Evolutionary conservation across 2,888 invertebrate species (phyloP).

Genomic region (Clitarchus hookeri): DNA sequence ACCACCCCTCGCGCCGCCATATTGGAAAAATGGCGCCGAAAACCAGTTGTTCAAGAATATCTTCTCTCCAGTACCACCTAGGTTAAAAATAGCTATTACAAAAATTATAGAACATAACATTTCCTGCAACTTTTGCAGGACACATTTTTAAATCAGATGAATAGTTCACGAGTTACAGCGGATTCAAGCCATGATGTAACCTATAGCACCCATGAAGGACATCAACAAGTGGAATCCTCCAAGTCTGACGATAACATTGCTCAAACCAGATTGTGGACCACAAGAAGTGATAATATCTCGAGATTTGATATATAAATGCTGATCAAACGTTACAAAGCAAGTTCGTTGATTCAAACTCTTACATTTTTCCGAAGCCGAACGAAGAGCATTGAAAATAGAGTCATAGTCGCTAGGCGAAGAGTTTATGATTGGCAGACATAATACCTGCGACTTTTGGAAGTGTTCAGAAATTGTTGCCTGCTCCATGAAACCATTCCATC

Average conservation of each 20-base stretch:
- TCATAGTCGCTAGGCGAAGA: slow-evolving; percentile 41
- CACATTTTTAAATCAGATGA: no score
- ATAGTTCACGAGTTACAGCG: no score
- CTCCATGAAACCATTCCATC: slow-evolving; percentile 45
- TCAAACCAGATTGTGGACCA: slow-evolving; percentile 38
- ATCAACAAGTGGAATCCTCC: slow-evolving; percentile 40
- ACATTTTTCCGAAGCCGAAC: slow-evolving; percentile 42
- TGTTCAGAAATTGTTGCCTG: slow-evolving; percentile 31
- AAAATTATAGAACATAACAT: no score
- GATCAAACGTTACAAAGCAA: slow-evolving; percentile 49
- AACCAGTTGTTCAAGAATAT: no score
- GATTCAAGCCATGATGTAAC: slow-evolving; percentile 39
- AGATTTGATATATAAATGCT: slow-evolving; percentile 49
- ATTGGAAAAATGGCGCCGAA: no score
- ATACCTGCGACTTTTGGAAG: no score
- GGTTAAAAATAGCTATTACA: no score
- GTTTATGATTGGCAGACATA: no score
- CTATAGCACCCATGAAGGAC: slow-evolving; percentile 36
- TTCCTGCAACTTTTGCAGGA: no score
- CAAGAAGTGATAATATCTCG: slow-evolving; percentile 46
- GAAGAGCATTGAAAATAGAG: slow-evolving; percentile 42
- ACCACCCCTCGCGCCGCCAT: no score
- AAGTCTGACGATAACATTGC: slow-evolving; percentile 41
- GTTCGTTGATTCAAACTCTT: slow-evolving; percentile 41
- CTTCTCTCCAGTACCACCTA: no score